Base-by-base conservation (phyloP, 2,113 vertebrate genomes). In the Paedocypris sp. region DNA sequence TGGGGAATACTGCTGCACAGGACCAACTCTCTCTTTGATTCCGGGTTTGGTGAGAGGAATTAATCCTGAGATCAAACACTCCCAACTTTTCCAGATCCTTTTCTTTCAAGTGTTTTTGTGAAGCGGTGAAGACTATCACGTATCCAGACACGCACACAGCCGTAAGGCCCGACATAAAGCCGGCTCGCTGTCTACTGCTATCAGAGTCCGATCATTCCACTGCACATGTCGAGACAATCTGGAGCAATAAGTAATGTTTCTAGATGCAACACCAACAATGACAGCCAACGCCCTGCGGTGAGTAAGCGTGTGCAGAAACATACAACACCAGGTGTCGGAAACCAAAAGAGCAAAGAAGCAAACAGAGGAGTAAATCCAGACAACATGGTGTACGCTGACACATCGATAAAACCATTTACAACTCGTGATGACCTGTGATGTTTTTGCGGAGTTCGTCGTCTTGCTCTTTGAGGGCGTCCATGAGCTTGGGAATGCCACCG, bases 371-470 rank as follows among this genome's bases (percentile, higher is more conserved):
- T n/a, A n/a, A n/a, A n/a, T n/a, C n/a, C n/a, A n/a, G n/a, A n/a
- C n/a, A n/a, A n/a, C n/a, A n/a, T n/a, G n/a, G n/a, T n/a, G n/a
- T n/a, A n/a, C n/a, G n/a, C n/a, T n/a, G n/a, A n/a, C n/a, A n/a
- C n/a, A n/a, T n/a, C n/a, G n/a, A n/a, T n/a, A n/a, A n/a, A n/a
- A n/a, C n/a, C n/a, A n/a, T n/a, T n/a, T n/a, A n/a, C n/a, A n/a
- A n/a, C n/a, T n/a, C 13, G 11, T 11, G n/a, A 45, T 38, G 28
- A 72, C 70, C 70, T n/a, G 70, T 72, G 72, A 97, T 89, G 0
- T 95, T 95, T 79, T 94, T 96, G 67, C 80, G 86, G 2, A 98
- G 89, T 70, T 98, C 95, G 0, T 98, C 90, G 0, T 95, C 91
- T 0, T 78, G 81, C 65, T 90, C 82, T 0, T 76, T 74, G 47